Evolutionary conservation across 2,797 vertebrate species (phyloP), one percentile per base, ranked within the genome.

Genomic region (Sphaeramia orbicularis): DNA sequence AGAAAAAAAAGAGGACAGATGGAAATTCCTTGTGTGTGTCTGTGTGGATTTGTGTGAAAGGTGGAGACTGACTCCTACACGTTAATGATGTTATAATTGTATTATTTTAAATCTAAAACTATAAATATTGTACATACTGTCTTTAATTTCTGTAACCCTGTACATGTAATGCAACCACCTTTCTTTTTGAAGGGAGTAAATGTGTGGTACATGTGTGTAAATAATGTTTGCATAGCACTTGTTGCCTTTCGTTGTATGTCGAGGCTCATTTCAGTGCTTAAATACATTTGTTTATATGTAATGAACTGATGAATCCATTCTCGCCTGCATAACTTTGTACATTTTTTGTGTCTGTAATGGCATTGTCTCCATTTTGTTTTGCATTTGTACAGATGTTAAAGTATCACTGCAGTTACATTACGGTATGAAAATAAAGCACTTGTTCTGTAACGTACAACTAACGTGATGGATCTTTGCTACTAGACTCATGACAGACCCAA

Each of bases 341-440:
- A 96, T 95, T 96, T 96, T 96, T 91, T 94, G 93, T 96, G 85
- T 91, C 93, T 96, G 92, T 96, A 94, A 96, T 92, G 93, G 95
- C 92, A 92, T 94, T 92, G 94, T 96, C 81, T 90, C 70, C 70
- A 60, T 78, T 83, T 84, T 84, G 76, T 91, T 90, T 88, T 96
- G 96, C 95, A 96, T 96, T 97, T 98, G 97, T 98, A 99, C 96
- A 99, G 97, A 97, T 96, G 96, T 97, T 95, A 96, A 95, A 95
- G 77, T 96, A 96, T 96, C 95, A 96, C 94, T 86, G 95, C 96
- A 96, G 95, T 96, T 96, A 95, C 96, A 95, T 92, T 97, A 97
- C 94, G 76, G 86, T 93, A 94, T 92, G 93, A 90, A 93, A 99
- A 99, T 99, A 99, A 99, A 99, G 96, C 96, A 99, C 96, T 98